Evolutionary conservation across 2,888 invertebrate genomes (phyloP), one percentile per base, ranked within the genome.

Genomic region (Latrodectus hesperus): DNA sequence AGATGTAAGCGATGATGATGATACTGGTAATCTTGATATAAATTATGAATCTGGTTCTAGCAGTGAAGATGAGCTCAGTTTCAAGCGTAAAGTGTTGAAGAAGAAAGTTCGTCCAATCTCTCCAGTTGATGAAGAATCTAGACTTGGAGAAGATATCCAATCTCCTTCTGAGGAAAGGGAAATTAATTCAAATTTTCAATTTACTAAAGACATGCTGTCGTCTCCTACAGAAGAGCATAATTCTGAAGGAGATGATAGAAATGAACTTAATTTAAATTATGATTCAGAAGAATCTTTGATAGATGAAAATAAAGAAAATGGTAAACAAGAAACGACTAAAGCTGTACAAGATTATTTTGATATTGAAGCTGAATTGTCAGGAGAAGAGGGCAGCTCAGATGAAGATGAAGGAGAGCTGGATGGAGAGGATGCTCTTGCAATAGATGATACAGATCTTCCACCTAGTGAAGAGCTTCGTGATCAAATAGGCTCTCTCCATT

Each of bases 361-460:
- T 26, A 65, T 64, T 76, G 76, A 76, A 65, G 76, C 76, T 65
- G 76, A 65, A 17, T 38, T 76, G 14, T 76, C 76, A 64, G 76
- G 76, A 2, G 76, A 76, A 76, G 76, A 76, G 64, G 76, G 65
- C 8, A 76, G 76, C 8, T 76, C 76, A 5, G 76, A 76, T 65
- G 76, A 76, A 51, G 60, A 76, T 51, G 76, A 76, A 76, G 64
- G n/a, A 17, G 76, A 65, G 38, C 17, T 76, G 12, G 76, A 76
- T 17, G 76, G 49, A 65, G 49, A 17, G 16, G 49, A 64, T 6
- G 49, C 14, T n/a, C 49, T 64, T 49, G 65, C 49, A 12, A 4
- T 51, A 9, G 38, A 60, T n/a, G n/a, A 60, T n/a, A n/a, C 60
- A 49, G 76, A 76, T 9, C 17, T 65, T 17, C 17, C 60, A 51